Evolutionary conservation across 2,888 invertebrate genomes (phyloP), one percentile per base, ranked within the genome.

Genomic region (Rotaria sp.): DNA sequence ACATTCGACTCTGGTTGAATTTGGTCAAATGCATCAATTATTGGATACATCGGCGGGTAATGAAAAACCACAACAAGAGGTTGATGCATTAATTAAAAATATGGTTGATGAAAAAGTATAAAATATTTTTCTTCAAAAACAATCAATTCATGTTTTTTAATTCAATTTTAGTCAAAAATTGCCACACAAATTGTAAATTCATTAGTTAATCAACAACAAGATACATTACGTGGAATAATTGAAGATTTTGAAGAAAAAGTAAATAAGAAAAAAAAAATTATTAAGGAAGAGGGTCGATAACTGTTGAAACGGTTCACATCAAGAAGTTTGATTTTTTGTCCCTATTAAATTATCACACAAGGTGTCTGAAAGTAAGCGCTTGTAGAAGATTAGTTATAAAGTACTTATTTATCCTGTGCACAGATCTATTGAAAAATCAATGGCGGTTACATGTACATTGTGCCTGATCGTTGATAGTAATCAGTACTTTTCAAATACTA

Each of bases 1-100:
- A 45, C 80, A 80, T 80, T 94, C 95, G 75, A 95, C 96, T 1
- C 92, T 96, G 26, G 92, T 96, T 75, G 96, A 96, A 91, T 96
- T 96, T 92, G 96, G 95, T 55, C 41, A 45, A n/a, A n/a, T 26
- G 15, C 45, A 80, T 41, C 80, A 45, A 80, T 80, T 80, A 45
- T 24, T 80, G 0, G 5, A 41, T 21, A 1, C 41, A 45, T 45
- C 80, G 10, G n/a, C 26, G 10, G 45, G 30, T 7, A 26, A 80
- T 4, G 45, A 80, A 15, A 41, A 80, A n/a, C 80, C 80, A 8
- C 45, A 80, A n/a, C 45, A 80, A 80, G 67, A 35, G 18, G 35
- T 80, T 26, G 26, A 41, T 45, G 24, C 45, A n/a, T 10, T 80
- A 26, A 45, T 80, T 26, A 41, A 80, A 80, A 80, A 80, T n/a